Percentiles rank a stretch among this genome's conserved stretches.
These are phyloP conservation scores for Mellilla xanthometata DNA, from an alignment of 2,888 invertebrate species.

Conservation along the genomic window DNA sequence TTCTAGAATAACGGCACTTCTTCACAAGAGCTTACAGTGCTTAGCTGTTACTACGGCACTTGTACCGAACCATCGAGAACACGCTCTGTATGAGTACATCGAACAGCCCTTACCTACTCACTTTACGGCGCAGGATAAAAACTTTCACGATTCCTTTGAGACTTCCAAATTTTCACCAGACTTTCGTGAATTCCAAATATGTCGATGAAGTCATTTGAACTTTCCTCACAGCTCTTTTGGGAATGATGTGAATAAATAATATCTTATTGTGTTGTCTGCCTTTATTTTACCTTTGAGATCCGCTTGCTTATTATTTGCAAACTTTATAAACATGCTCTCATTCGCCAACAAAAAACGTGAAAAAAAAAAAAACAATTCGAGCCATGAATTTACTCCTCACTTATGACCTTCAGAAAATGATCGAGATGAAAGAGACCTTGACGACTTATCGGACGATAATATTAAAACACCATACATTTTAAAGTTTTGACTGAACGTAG, in stretches of 20 bases:
- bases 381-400: not conserved
- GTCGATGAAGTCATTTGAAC: not conserved
- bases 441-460: conserved; percentile 6
- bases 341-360: no score
- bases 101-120: no score
- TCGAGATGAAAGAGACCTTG: conserved; percentile 17
- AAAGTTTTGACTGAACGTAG: no score
- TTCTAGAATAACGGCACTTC: no score
- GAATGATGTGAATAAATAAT: conserved; percentile 1
- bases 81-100: no score
- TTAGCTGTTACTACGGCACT: no score
- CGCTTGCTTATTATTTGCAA: no score
- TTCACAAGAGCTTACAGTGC: no score
- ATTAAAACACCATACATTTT: not conserved
- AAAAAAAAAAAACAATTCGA: no score
- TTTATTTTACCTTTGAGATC: no score
- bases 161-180: not conserved
- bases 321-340: no score
- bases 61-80: no score
- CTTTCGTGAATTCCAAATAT: not conserved
- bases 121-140: not conserved
- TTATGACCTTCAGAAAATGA: conserved; percentile 6
- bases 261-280: not conserved
- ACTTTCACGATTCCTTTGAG: not conserved
- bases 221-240: not conserved